Percentiles rank a stretch among this genome's conserved stretches.
phyloP scores from a whole-genome alignment of 53 echinoderm and acorn worm species.

The Arbacia lixula region DNA sequence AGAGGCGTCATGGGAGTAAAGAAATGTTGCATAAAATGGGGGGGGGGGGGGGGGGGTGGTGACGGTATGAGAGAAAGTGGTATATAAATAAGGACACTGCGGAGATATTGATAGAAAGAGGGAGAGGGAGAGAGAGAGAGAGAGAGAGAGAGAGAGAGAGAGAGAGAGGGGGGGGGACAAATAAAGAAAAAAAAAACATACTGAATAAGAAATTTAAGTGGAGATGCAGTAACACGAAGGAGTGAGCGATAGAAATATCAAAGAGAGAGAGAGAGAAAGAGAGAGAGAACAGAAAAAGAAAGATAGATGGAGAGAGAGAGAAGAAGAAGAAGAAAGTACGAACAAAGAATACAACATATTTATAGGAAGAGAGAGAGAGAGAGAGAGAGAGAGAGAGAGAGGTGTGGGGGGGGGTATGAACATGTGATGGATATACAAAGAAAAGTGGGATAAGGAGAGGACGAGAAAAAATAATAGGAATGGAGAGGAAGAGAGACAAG shows the following conservation, averaged over 20 bases:
- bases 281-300: not conserved
- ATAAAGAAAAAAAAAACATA: too few relatives aligned
- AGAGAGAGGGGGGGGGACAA: not conserved
- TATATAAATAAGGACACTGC: too few relatives aligned
- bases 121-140: not conserved
- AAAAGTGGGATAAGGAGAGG: not conserved
- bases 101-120: too few relatives aligned
- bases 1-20: not conserved
- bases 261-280: not conserved
- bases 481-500: not conserved
- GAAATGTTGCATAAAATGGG: not conserved
- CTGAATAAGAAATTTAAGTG: too few relatives aligned
- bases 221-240: too few relatives aligned
- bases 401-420: not conserved
- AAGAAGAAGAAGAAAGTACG: not conserved
- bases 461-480: not conserved
- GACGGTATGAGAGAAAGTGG: not conserved
- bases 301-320: not conserved
- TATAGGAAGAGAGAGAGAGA: not conserved
- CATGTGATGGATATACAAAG: not conserved
- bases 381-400: not conserved
- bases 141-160: not conserved
- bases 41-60: not conserved
- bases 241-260: too few relatives aligned
- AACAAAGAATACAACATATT: too few relatives aligned